These are phyloP conservation scores for Drosophila multiciliata DNA, from an alignment of 2,888 invertebrate genomes.

Conservation along the genomic window DNA sequence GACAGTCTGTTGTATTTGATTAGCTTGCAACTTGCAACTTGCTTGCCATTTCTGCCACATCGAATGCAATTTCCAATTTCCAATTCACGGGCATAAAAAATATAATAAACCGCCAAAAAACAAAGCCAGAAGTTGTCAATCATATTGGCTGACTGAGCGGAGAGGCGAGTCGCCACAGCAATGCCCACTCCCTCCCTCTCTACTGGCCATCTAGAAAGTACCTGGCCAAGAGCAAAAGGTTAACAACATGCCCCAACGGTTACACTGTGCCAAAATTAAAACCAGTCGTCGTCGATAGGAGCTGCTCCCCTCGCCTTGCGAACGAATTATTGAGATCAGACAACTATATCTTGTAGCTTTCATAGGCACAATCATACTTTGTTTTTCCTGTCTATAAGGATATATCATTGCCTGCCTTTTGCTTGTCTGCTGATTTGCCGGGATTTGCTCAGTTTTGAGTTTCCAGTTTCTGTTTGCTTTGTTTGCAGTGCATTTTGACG, in stretches of 20 bases:
- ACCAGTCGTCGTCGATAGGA: too few relatives aligned
- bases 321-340: not conserved
- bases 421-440: not conserved
- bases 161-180: slow-evolving; percentile 1
- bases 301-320: not conserved
- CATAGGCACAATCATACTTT: not conserved
- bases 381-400: not conserved
- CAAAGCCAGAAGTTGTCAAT: slow-evolving; percentile 69
- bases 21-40: slow-evolving; percentile 52
- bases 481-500: slow-evolving; percentile 40
- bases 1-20: slow-evolving; percentile 65
- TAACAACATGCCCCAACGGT: not conserved
- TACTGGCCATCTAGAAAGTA: slow-evolving; percentile 9
- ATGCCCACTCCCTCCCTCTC: not conserved
- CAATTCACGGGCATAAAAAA: slow-evolving; percentile 40
- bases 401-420: not conserved
- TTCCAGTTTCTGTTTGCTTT: slow-evolving; percentile 5
- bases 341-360: not conserved
- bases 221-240: not conserved
- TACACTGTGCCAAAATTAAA: slow-evolving; percentile 24
- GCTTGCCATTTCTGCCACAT: slow-evolving; percentile 18
- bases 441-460: not conserved
- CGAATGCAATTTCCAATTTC: slow-evolving; percentile 36
- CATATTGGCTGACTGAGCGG: slow-evolving; percentile 46
- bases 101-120: slow-evolving; percentile 44